Percentiles rank a stretch among this genome's conserved stretches.
phyloP scores from a whole-genome alignment of 1,140 invertebrate species.

The Asobara japonica region DNA sequence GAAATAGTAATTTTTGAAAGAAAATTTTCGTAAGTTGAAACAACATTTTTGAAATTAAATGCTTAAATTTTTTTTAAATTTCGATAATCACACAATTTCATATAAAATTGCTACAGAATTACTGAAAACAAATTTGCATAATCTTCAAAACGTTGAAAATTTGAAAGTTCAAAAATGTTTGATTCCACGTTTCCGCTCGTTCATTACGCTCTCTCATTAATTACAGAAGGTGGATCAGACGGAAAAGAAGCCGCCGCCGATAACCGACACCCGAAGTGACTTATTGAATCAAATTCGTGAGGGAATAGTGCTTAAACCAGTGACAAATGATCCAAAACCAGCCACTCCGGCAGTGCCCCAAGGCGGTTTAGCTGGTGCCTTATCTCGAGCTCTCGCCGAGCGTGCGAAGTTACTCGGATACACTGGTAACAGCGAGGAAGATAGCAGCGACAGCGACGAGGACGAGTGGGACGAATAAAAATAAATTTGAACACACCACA shows the following conservation, averaged over 20 bases:
- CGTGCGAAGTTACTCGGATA: slow-evolving; percentile 76
- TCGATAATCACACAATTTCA: no score
- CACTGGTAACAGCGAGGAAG: slow-evolving; percentile 65
- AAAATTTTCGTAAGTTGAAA: slow-evolving; percentile 10
- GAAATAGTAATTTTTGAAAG: slow-evolving; percentile 29
- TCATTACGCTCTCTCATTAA: slow-evolving; percentile 6
- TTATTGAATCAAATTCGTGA: slow-evolving; percentile 82
- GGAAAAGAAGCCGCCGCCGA: slow-evolving; percentile 50
- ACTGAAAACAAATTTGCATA: no score
- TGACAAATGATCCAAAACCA: slow-evolving; percentile 54
- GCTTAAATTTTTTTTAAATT: no score
- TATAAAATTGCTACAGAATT: no score
- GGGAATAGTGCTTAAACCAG: slow-evolving; percentile 80
- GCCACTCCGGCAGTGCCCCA: slow-evolving; percentile 49
- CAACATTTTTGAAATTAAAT: neutral
- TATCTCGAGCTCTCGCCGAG: slow-evolving; percentile 81
- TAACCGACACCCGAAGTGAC: slow-evolving; percentile 72
- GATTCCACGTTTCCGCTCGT: no score
- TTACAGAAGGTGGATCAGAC: slow-evolving; percentile 71
- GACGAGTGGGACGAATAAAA: slow-evolving; percentile 76
- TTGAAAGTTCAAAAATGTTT: no score
- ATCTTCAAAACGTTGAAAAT: no score
- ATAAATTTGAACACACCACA: slow-evolving; percentile 18
- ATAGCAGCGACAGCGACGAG: slow-evolving; percentile 69
- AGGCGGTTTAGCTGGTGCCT: slow-evolving; percentile 79